Percentiles rank a stretch among this genome's conserved stretches.
phyloP scores from a whole-genome alignment of 2,113 vertebrate genomes.

The Marmota flaviventris region DNA sequence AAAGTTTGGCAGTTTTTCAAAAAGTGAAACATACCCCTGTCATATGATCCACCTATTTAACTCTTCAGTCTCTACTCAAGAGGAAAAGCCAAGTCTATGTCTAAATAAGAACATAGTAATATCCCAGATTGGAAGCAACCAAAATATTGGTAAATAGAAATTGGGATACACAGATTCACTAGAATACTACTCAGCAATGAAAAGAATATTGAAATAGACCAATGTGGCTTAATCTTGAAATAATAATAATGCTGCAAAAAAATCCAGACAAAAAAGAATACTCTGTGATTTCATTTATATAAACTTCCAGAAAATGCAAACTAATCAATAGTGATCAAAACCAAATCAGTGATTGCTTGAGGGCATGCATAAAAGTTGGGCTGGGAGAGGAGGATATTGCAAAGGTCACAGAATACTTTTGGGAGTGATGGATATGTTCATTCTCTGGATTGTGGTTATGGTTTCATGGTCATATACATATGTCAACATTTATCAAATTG shows the following conservation, averaged over 20 bases:
- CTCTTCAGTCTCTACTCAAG: not conserved
- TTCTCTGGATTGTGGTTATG: not conserved
- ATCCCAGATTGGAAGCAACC: not conserved
- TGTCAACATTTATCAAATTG: not conserved
- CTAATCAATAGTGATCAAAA: not conserved
- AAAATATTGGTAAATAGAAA: not conserved
- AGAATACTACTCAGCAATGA: not conserved
- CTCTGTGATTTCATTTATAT: not conserved
- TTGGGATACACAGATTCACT: not conserved
- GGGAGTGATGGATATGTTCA: not conserved
- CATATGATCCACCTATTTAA: not conserved
- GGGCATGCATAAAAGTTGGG: not conserved
- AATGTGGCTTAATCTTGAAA: not conserved
- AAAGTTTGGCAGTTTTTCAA: not conserved
- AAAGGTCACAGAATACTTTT: not conserved
- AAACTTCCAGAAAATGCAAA: not conserved
- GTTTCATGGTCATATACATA: not conserved
- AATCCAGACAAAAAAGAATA: not conserved
- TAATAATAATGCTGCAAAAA: not conserved
- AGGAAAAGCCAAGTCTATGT: not conserved
- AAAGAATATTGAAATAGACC: not conserved
- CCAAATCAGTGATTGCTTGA: not conserved
- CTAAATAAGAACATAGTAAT: not conserved
- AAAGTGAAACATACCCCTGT: not conserved
- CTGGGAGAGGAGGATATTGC: not conserved